These are phyloP conservation scores for Sander lucioperca DNA, from an alignment of 2,113 vertebrate species.

Conservation along the genomic window DNA sequence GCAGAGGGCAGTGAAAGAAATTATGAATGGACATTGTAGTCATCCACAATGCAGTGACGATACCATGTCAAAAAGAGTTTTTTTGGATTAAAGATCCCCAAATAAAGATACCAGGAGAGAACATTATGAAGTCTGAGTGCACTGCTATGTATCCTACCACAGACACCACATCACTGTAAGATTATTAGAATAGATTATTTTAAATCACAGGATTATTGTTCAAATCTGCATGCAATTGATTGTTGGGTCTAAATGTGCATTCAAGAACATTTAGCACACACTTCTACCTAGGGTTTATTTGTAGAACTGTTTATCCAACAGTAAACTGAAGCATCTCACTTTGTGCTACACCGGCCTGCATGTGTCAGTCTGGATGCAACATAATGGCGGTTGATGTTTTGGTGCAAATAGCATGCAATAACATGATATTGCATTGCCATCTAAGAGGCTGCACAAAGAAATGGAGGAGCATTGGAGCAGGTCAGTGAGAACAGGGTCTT, in stretches of 20 bases:
- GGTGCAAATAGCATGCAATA: neutral
- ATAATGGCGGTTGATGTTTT: neutral
- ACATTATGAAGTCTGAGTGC: neutral
- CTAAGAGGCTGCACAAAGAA: neutral
- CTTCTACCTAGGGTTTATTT: neutral
- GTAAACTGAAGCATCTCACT: neutral
- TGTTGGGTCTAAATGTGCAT: neutral
- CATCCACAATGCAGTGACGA: neutral
- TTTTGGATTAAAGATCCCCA: no score
- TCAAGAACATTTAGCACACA: neutral
- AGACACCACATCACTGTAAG: neutral
- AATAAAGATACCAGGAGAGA: neutral
- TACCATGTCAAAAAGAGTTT: neutral
- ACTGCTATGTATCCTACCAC: neutral
- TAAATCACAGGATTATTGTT: neutral
- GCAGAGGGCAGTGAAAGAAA: neutral
- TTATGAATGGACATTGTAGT: slow-evolving; percentile 4
- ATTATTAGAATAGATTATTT: neutral
- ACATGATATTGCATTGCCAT: neutral
- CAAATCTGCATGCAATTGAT: neutral
- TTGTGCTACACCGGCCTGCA: neutral
- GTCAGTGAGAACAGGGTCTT: no score
- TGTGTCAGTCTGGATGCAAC: neutral
- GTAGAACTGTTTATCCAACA: neutral
- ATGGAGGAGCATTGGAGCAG: no score